phyloP scores from a whole-genome alignment of 1,140 invertebrate genomes.

The Drosophila cardini region DNA sequence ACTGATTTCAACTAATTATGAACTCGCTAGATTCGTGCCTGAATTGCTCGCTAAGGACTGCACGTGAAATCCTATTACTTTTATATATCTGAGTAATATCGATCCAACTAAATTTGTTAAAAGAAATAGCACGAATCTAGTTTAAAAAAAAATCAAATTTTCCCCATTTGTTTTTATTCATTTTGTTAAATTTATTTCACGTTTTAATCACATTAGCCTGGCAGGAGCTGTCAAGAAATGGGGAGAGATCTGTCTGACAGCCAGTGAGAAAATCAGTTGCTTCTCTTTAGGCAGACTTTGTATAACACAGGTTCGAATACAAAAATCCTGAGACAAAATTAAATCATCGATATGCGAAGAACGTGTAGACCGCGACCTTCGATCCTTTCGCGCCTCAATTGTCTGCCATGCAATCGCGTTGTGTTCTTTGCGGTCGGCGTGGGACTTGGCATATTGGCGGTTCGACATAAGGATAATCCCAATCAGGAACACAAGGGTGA shows the following conservation, averaged over 20 bases:
- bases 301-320: not conserved
- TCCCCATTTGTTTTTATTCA: too few relatives aligned
- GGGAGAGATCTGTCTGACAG: not conserved
- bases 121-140: too few relatives aligned
- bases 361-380: conserved; percentile 48
- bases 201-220: conserved; percentile 10
- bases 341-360: conserved; percentile 37
- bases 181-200: not conserved
- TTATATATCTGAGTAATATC: too few relatives aligned
- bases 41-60: not conserved
- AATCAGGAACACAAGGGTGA: conserved; percentile 16
- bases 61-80: too few relatives aligned
- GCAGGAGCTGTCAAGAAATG: not conserved
- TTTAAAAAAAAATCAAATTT: not conserved
- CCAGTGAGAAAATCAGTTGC: conserved; percentile 3
- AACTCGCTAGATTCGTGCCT: conserved; percentile 2
- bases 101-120: too few relatives aligned
- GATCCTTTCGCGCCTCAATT: conserved; percentile 62
- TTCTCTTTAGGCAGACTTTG: not conserved
- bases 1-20: not conserved
- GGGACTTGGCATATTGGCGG: conserved; percentile 35
- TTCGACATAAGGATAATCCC: conserved; percentile 35
- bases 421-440: conserved; percentile 63
- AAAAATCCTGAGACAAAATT: not conserved
- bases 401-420: conserved; percentile 58